Evolutionary conservation across 2,888 invertebrate species (phyloP), one percentile per base, ranked within the genome.

Genomic region (Shargacucullia verbasci): DNA sequence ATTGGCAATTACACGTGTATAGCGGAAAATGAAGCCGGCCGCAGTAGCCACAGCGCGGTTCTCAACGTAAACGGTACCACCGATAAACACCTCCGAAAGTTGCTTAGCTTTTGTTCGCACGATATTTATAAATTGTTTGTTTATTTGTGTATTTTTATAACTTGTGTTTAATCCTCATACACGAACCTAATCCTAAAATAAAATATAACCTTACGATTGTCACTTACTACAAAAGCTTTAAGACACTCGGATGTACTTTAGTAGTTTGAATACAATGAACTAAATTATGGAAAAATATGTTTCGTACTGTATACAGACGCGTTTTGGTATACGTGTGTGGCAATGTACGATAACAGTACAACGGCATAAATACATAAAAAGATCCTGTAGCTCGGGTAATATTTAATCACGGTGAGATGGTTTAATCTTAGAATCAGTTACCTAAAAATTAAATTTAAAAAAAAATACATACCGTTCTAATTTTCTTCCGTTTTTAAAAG

Each of bases 51-150:
- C 86, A 95, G 96, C 31, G 95, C 96, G 25, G 86, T 94, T 62
- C 94, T 97, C 80, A 94, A 94, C 82, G 96, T 97, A 15, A 96
- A 96, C 87, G 97, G 97, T 96, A 94, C 79, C 38, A n/a, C 35
- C 14, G 37, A 48, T 6, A 52, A 54, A 46, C 39, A 46, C 20
- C 14, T 46, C 14, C 44, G 20, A 39, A 44, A 57, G 3, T 61
- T 74, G 82, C 83, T 87, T 75, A 76, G 73, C 76, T 88, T 83
- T 59, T 80, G 50, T 78, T 82, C 79, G 89, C 88, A 88, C 86
- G 78, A 72, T 73, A 29, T 29, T 74, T 73, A 43, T 70, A 62
- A 44, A 57, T 58, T 70, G 55, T 65, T 75, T 47, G 38, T 72
- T 60, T 70, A 70, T 77, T 74, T 57, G 54, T 63, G 65, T 75